phyloP scores from a whole-genome alignment of 1,140 invertebrate genomes.

The Berghia stephanieae region DNA sequence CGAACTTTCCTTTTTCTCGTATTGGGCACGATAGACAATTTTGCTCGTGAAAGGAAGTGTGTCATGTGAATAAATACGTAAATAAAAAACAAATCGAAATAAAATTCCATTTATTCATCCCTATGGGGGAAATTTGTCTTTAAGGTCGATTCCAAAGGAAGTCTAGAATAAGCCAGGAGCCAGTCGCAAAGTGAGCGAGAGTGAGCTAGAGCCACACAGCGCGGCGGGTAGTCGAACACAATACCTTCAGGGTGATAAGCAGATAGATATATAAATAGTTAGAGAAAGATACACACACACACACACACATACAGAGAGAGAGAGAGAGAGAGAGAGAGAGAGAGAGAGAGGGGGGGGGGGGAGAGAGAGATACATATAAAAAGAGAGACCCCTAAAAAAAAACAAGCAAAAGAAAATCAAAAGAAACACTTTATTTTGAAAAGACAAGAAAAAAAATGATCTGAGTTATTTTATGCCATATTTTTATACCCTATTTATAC shows the following conservation, averaged over 20 bases:
- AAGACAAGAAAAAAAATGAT: not conserved
- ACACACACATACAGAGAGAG: too few relatives aligned
- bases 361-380: not conserved
- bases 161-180: not conserved
- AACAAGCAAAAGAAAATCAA: not conserved
- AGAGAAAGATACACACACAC: too few relatives aligned
- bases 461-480: not conserved
- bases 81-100: not conserved
- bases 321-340: constrained; percentile 18
- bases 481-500: not conserved
- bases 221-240: too few relatives aligned
- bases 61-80: not conserved
- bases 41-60: too few relatives aligned
- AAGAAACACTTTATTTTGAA: not conserved
- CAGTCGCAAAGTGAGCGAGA: not conserved
- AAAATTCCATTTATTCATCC: not conserved
- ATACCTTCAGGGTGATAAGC: not conserved
- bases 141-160: not conserved
- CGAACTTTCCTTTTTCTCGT: too few relatives aligned
- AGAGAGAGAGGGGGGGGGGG: not conserved
- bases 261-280: not conserved
- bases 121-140: not conserved
- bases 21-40: too few relatives aligned
- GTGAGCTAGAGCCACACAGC: not conserved
- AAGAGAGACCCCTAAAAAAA: not conserved